These are phyloP conservation scores for Echinops telfairi DNA, from an alignment of 2,113 vertebrate species.

Conservation along the genomic window DNA sequence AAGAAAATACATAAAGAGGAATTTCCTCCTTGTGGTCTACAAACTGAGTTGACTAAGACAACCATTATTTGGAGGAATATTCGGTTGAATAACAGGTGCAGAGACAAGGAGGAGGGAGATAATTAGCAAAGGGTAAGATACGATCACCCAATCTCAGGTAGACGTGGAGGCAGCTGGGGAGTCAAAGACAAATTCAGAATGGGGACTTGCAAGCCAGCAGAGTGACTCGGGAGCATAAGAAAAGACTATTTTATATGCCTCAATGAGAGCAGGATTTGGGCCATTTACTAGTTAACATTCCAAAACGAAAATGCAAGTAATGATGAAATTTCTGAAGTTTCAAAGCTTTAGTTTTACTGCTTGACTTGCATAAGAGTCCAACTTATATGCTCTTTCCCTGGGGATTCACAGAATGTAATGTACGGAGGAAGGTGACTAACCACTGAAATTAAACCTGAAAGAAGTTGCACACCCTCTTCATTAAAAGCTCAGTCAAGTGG, in stretches of 20 bases:
- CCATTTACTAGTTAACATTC: conserved; percentile 46
- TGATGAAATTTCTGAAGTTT: conserved; percentile 32
- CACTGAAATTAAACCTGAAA: background rate
- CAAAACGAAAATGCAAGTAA: conserved; percentile 49
- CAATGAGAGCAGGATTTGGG: background rate
- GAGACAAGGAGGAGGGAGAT: conserved; percentile 3
- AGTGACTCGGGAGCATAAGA: background rate
- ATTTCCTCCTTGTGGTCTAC: background rate
- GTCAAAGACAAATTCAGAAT: background rate
- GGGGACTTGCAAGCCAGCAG: background rate
- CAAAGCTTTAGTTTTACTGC: conserved; percentile 2
- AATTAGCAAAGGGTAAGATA: background rate
- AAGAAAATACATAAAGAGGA: background rate
- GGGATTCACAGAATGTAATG: background rate
- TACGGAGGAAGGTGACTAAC: background rate
- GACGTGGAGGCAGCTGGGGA: background rate
- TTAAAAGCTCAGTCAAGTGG: background rate
- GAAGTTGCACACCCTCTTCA: background rate
- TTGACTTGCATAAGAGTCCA: conserved; percentile 35
- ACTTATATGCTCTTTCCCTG: background rate
- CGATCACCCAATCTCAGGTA: background rate
- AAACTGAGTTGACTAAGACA: background rate
- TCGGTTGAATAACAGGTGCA: background rate
- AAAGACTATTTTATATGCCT: background rate
- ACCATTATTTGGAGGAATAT: background rate